Evolutionary conservation across 2,888 invertebrate genomes (phyloP), one percentile per base, ranked within the genome.

Genomic region (Hypercompe scribonia): DNA sequence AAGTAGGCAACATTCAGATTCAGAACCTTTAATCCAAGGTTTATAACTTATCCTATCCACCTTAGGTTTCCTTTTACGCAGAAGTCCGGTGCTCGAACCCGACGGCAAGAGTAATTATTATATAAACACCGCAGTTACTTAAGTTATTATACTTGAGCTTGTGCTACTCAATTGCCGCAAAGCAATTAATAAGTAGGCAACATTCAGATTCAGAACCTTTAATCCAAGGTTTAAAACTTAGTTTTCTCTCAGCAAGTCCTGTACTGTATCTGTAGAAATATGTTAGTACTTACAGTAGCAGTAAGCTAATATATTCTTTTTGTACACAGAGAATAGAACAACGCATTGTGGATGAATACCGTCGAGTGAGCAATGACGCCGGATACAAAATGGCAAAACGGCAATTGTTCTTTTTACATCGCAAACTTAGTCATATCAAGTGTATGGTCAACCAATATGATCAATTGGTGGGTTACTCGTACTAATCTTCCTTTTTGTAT

Each of bases 341-440:
- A 83, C 97, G 97, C 93, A 99, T 99, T 88, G 96, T 98, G 76
- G 96, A 96, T 81, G 98, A 99, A 93, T 99, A 99, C 93, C 96
- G 97, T 86, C 97, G 97, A 82, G 97, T 97, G 87, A 97, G 97
- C 91, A 96, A 96, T 90, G 97, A 98, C 94, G 94, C 96, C 69
- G 96, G 96, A 79, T 98, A 98, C 92, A 97, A 97, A 87, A 97
- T 97, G 85, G 97, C 97, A 88, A 97, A 98, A 94, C 96, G 96
- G 88, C 97, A 98, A 79, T 98, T 98, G 94, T 97, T 98, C 89
- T 99, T 98, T 93, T 96, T 99, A 88, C 99, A 99, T 92, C 97
- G 97, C 82, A 99, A 99, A 94, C 96, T 99, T 91, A 97, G 98
- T 85, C 98, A 99, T 94, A 99, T 99, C 92, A 99, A 99, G 93